Evolutionary conservation across 2,113 vertebrate species (phyloP).

Genomic region (Cariama cristata): DNA sequence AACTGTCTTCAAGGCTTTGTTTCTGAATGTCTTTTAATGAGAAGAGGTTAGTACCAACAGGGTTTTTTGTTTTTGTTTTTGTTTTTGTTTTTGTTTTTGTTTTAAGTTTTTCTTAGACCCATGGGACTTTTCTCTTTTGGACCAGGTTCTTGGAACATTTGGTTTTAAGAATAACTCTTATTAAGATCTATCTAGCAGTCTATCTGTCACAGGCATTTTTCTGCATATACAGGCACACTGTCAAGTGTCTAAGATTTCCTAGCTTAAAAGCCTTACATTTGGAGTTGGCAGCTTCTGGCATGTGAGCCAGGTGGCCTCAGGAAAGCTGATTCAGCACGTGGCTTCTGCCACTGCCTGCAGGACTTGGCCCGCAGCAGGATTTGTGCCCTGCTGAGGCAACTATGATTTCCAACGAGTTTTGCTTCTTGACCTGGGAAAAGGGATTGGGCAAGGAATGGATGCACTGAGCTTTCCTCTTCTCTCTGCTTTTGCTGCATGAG

Average conservation of each 20-base stretch:
- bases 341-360: slow-evolving; percentile 8
- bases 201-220: slow-evolving; percentile 27
- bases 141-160: neutral
- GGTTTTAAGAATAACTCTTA: slow-evolving; percentile 14
- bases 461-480: neutral
- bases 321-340: slow-evolving; percentile 40
- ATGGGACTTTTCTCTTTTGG: slow-evolving; percentile 8
- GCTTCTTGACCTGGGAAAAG: slow-evolving; percentile 35
- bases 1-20: neutral
- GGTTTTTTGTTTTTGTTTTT: no score
- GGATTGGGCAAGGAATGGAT: neutral
- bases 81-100: no score
- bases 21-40: neutral
- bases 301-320: slow-evolving; percentile 41
- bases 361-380: slow-evolving; percentile 1
- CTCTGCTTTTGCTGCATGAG: neutral
- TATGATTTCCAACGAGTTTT: neutral
- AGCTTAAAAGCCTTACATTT: slow-evolving; percentile 12
- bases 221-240: neutral
- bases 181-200: neutral
- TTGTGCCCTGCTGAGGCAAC: slow-evolving; percentile 9
- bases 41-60: neutral
- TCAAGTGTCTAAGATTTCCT: slow-evolving; percentile 2
- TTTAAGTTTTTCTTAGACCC: neutral
- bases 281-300: slow-evolving; percentile 18